Evolutionary conservation across 2,797 vertebrate species (phyloP).

Genomic region (Acanthis flammea): DNA sequence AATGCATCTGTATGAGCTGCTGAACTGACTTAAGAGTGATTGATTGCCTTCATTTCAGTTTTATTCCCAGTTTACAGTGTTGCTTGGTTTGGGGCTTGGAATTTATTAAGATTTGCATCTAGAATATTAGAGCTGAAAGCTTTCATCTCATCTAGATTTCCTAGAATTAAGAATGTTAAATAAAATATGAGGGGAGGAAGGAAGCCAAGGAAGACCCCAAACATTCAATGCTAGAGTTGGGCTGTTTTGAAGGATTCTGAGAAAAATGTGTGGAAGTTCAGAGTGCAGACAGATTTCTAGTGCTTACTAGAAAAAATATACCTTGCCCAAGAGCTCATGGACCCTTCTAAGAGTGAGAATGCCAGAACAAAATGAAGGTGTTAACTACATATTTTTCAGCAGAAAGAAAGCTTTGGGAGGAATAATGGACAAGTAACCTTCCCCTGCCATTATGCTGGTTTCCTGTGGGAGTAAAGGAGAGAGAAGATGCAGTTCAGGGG

Average conservation of each 20-base stretch:
- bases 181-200: background rate
- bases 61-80: constrained; percentile 19
- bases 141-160: constrained; percentile 35
- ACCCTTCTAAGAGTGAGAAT: background rate
- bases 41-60: constrained; percentile 43
- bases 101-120: constrained; percentile 53
- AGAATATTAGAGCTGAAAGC: background rate
- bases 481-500: background rate
- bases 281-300: background rate
- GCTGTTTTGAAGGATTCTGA: background rate
- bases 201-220: background rate
- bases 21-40: constrained; percentile 39
- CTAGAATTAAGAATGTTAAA: constrained; percentile 26
- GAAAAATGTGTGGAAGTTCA: background rate
- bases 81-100: background rate
- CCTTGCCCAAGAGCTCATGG: background rate
- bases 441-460: fast-evolving
- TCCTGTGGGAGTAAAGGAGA: background rate
- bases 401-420: background rate
- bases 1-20: background rate
- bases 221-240: background rate
- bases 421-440: background rate
- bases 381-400: background rate
- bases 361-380: background rate
- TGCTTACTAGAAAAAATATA: background rate